Conservation (phyloP, 2,888 invertebrate genomes). For the Heliconius erato region DNA sequence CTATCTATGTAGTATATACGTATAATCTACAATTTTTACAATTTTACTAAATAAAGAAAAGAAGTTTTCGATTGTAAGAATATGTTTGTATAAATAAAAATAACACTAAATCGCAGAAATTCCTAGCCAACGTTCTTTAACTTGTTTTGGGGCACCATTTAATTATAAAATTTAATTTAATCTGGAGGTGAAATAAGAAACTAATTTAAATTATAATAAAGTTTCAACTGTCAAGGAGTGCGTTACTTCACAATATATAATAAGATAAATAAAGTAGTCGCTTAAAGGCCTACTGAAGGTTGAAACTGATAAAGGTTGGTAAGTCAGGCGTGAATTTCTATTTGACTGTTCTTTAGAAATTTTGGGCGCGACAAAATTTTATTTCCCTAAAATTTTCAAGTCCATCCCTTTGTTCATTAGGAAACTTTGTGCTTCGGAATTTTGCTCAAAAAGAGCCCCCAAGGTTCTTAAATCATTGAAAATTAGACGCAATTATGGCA, state of each 20-base stretch:
- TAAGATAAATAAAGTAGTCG: constrained; percentile 17
- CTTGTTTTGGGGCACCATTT: background rate
- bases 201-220: constrained; percentile 19
- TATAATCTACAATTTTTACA: background rate
- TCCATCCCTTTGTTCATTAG: constrained; percentile 40
- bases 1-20: background rate
- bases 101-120: no score
- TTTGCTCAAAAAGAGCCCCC: constrained; percentile 21
- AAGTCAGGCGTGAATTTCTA: constrained; percentile 36
- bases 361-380: constrained; percentile 38
- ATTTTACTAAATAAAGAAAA: background rate
- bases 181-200: background rate
- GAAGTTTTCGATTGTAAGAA: background rate
- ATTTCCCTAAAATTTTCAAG: constrained; percentile 35
- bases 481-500: constrained; percentile 16
- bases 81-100: no score
- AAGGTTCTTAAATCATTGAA: constrained; percentile 13
- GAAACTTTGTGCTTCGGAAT: constrained; percentile 37
- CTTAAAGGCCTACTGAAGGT: constrained; percentile 10
- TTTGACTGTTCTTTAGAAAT: constrained; percentile 35
- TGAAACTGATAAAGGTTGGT: constrained; percentile 28
- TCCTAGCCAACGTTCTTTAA: background rate
- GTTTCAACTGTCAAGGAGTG: background rate
- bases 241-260: constrained; percentile 3
- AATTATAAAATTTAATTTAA: background rate